Conservation (phyloP, 1,140 invertebrate genomes). For the Phymastichus coffea region DNA sequence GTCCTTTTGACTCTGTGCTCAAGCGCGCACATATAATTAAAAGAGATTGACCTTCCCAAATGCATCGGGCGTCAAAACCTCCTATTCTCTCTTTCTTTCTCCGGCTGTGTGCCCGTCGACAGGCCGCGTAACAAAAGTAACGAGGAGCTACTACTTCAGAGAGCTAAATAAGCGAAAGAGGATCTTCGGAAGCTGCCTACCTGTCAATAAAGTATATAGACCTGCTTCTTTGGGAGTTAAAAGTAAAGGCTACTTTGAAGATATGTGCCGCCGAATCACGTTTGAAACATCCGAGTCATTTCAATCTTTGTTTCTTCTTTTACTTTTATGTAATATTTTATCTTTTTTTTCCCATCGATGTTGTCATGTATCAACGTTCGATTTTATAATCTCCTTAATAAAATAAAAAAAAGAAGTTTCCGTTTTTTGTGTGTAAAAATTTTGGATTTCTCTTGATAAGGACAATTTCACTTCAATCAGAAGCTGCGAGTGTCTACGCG, state of each 20-base stretch:
- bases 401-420: too few species aligned
- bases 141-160: neutral
- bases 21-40: constrained; percentile 12
- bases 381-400: too few species aligned
- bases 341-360: constrained; percentile 4
- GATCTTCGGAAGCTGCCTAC: constrained; percentile 42
- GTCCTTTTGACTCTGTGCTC: too few species aligned
- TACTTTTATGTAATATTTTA: neutral
- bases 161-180: constrained; percentile 16
- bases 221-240: constrained; percentile 35
- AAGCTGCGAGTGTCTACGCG: constrained; percentile 36
- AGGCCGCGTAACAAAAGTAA: too few species aligned
- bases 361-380: constrained; percentile 21
- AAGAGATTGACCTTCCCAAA: neutral
- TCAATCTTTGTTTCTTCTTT: neutral
- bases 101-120: too few species aligned
- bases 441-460: too few species aligned
- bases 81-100: too few species aligned
- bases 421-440: too few species aligned
- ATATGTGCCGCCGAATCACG: constrained; percentile 27
- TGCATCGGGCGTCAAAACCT: too few species aligned
- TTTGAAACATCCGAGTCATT: constrained; percentile 1
- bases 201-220: constrained; percentile 46
- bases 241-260: constrained; percentile 34
- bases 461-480: too few species aligned